A percentile compares a stretch with the other conserved stretches of the same genome.
These are phyloP conservation scores for Andrena fulva DNA, from an alignment of 2,888 invertebrate species.

Conservation along the genomic window DNA sequence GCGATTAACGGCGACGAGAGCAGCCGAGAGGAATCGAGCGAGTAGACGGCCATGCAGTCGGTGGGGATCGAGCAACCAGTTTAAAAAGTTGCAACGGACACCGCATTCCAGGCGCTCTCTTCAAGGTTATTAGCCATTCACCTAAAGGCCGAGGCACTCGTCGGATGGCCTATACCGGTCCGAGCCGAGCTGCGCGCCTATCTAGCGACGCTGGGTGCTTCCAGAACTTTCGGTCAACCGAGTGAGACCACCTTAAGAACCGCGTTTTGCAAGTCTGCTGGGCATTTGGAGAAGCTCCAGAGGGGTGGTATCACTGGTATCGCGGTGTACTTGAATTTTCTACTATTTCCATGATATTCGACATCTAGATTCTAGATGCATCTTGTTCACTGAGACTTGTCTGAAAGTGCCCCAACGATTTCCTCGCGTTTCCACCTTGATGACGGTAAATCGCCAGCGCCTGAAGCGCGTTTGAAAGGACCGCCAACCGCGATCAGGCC, in stretches of 20 bases:
- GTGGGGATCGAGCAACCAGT: constrained; percentile 39
- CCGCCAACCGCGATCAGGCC: no score
- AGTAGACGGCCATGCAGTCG: background rate
- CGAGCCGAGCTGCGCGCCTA: background rate
- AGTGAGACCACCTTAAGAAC: background rate
- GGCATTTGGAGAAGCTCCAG: no score
- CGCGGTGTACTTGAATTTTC: no score
- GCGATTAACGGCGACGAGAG: constrained; percentile 11
- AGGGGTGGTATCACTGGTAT: no score
- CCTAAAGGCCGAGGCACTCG: constrained; percentile 76
- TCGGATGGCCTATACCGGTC: constrained; percentile 56
- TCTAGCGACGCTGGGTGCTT: background rate
- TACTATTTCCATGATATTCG: no score
- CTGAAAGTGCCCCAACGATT: background rate
- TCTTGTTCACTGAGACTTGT: no score
- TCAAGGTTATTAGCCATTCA: constrained; percentile 80
- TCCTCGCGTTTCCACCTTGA: constrained; percentile 5
- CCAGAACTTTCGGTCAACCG: constrained; percentile 7
- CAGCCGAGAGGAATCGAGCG: background rate
- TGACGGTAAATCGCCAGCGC: constrained; percentile 5
- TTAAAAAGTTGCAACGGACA: constrained; percentile 74
- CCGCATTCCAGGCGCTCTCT: constrained; percentile 77
- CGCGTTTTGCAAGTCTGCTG: background rate
- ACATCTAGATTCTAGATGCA: no score
- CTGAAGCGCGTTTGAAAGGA: no score